phyloP scores from a whole-genome alignment of 2,888 invertebrate species.

The Amphimallon solstitiale region DNA sequence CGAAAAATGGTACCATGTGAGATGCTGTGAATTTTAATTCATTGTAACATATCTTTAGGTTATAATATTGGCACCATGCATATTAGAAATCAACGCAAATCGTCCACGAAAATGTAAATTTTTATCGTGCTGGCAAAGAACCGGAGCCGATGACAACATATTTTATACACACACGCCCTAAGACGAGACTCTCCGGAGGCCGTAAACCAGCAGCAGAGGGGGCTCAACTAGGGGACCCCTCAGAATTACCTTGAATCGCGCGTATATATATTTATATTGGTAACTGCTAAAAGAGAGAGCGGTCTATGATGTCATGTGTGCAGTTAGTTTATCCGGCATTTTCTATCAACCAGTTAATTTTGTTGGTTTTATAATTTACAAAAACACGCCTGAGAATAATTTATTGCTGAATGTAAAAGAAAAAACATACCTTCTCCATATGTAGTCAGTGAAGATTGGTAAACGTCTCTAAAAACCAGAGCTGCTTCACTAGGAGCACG shows the following conservation, averaged over 20 bases:
- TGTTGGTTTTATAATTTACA: background rate
- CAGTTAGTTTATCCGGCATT: slow-evolving; percentile 14
- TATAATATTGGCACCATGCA: too few relatives aligned
- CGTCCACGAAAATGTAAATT: slow-evolving; percentile 5
- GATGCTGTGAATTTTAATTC: too few relatives aligned
- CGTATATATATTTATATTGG: slow-evolving; percentile 38
- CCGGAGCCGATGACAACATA: slow-evolving; percentile 14
- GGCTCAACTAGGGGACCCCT: slow-evolving; percentile 36
- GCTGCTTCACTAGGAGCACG: slow-evolving; percentile 76
- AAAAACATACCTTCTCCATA: slow-evolving; percentile 80
- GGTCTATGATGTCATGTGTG: slow-evolving; percentile 48
- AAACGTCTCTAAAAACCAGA: slow-evolving; percentile 70
- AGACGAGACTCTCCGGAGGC: slow-evolving; percentile 37
- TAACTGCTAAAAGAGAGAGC: slow-evolving; percentile 42
- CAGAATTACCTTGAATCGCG: slow-evolving; percentile 52
- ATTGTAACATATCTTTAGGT: too few relatives aligned
- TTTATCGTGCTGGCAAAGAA: background rate
- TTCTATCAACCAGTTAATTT: slow-evolving; percentile 5
- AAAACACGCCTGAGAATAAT: background rate
- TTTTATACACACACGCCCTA: slow-evolving; percentile 37
- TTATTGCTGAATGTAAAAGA: background rate
- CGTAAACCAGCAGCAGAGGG: slow-evolving; percentile 33
- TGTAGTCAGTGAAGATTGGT: slow-evolving; percentile 80
- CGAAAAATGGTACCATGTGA: too few relatives aligned
- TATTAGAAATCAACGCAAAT: too few relatives aligned